Base-by-base conservation (phyloP, 2,797 vertebrate genomes). In the Astyanax mexicanus region DNA sequence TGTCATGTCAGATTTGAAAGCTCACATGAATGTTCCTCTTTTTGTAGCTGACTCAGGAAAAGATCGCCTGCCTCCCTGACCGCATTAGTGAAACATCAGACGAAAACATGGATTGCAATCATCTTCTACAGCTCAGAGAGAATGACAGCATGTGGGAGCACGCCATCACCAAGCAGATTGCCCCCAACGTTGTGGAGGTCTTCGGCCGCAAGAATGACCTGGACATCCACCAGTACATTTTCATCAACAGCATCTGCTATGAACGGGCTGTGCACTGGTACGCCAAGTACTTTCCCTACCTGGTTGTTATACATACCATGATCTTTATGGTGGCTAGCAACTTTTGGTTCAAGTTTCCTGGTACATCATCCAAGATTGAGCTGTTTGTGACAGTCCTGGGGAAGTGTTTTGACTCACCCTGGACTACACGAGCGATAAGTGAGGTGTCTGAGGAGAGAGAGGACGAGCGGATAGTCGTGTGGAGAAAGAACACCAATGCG, bases 331-430 rank as follows among this genome's bases (percentile, higher is more conserved):
- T 96, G 27, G 95, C 94, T 8, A 95, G 95, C 86, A 96, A 94
- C 78, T 97, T 98, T 84, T 98, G 96, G 96, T 98, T 98, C 88
- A 97, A 97, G 84, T 97, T 95, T 79, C 96, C 96, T 0, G 94
- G 96, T 45, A 97, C 96, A 0, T 97, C 95, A 3, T 97, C 96
- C 21, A 98, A 98, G 89, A 95, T 98, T 0, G 95, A 98, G 74
- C 93, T 96, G 72, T 98, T 97, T 73, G 94, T 96, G 37, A 93
- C 91, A 67, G 96, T 96, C 80, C 87, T 98, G 4, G 92, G 90
- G 45, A 96, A 97, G 84, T 98, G 96, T 81, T 97, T 98, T 4
- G 95, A 98, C 67, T 98, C 96, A 0, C 96, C 95, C 0, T 98
- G 96, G 96, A 98, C 96, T 55, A 98, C 96, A 0, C 90, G 95